Evolutionary conservation across 2,113 vertebrate species (phyloP).

Genomic region (Paracyprichromis sp.): DNA sequence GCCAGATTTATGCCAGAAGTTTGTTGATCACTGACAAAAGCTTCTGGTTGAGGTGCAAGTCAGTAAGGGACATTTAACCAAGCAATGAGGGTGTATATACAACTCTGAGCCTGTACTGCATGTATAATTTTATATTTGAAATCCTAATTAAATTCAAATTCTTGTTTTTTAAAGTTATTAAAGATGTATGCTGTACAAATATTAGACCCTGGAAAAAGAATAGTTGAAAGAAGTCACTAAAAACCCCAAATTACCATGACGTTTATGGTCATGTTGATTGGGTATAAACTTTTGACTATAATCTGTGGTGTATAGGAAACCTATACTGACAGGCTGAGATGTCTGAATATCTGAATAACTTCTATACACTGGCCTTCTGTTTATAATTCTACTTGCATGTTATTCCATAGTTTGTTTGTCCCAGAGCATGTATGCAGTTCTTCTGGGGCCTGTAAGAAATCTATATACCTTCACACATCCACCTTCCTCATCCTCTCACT

Average conservation of each 20-base stretch:
- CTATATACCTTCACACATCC: not conserved
- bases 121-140: not conserved
- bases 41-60: not conserved
- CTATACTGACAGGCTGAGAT: not conserved
- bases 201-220: not conserved
- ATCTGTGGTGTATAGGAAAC: not conserved
- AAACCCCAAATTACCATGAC: rapidly evolving
- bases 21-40: not conserved
- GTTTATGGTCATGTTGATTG: not conserved
- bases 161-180: not conserved
- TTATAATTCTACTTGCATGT: not conserved
- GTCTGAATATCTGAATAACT: not conserved
- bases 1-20: not conserved
- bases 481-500: not conserved
- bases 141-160: not conserved
- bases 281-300: not conserved
- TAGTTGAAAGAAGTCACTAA: not conserved
- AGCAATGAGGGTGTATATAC: not conserved
- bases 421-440: not conserved
- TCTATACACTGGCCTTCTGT: not conserved
- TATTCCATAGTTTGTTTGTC: not conserved
- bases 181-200: not conserved
- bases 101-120: not conserved
- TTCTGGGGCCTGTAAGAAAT: not conserved
- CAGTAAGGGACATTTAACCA: not conserved